Conservation (phyloP, 92 coral and sea anemone species). For the Heliopora coerulea region DNA sequence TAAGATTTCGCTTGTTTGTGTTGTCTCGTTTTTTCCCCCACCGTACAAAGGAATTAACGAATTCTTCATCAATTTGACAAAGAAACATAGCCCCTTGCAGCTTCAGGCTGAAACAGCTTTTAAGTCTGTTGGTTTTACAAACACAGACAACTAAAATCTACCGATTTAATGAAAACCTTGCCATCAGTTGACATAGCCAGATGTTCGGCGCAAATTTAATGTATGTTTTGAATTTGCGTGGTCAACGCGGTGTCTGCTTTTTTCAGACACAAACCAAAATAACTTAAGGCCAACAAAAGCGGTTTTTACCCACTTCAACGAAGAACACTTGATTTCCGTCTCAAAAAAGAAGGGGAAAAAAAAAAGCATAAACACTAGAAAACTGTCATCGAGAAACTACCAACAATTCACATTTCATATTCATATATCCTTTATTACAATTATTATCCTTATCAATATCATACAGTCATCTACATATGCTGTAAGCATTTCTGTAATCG, state of each 20-base stretch:
- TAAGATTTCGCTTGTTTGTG: not conserved
- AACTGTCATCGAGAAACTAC: not conserved
- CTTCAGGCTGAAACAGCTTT: not conserved
- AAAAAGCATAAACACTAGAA: too few relatives aligned
- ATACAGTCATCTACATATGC: not conserved
- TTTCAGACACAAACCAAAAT: slow-evolving; percentile 25
- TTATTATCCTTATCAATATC: not conserved
- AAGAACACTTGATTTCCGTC: too few relatives aligned
- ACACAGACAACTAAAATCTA: slow-evolving; percentile 29
- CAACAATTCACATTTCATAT: not conserved
- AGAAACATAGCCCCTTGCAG: not conserved
- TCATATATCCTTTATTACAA: not conserved
- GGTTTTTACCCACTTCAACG: not conserved
- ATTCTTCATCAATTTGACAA: not conserved
- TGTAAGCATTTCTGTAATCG: not conserved
- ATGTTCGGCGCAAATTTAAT: slow-evolving; percentile 3
- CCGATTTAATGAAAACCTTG: slow-evolving; percentile 34
- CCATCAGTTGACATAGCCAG: slow-evolving; percentile 27
- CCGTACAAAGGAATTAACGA: not conserved
- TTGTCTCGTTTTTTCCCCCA: slow-evolving; percentile 1
- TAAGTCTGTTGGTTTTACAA: slow-evolving; percentile 23
- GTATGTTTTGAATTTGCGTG: slow-evolving; percentile 25
- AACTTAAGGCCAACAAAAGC: not conserved
- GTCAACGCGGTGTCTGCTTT: slow-evolving; percentile 25
- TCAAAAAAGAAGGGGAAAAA: too few relatives aligned